Percentiles rank a stretch among this genome's conserved stretches.
Conservation (phyloP, 2,797 vertebrate species). For the Delichon dasypus region DNA sequence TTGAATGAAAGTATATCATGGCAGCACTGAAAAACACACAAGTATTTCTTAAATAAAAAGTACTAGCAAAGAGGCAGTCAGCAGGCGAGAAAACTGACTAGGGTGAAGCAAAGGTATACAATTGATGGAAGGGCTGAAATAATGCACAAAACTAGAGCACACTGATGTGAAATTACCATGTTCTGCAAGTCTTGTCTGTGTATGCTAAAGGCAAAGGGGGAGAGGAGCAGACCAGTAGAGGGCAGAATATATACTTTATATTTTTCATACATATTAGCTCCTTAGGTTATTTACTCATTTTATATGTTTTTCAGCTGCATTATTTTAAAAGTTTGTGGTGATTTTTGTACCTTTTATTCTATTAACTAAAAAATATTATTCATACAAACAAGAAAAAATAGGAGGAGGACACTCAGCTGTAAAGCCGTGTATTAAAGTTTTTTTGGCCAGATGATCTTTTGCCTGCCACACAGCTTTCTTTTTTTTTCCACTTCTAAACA, state of each 20-base stretch:
- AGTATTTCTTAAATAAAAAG: neutral
- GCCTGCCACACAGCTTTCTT: neutral
- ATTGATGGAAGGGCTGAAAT: neutral
- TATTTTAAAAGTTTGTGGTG: neutral
- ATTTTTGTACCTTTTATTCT: neutral
- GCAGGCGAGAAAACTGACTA: neutral
- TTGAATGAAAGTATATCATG: accelerated
- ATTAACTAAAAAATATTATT: neutral
- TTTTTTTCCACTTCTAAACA: neutral
- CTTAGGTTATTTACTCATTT: neutral
- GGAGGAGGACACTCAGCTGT: neutral
- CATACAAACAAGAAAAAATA: neutral
- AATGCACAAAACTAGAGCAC: neutral
- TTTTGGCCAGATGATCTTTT: neutral
- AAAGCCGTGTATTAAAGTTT: neutral
- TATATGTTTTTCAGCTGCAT: neutral
- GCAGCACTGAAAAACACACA: neutral
- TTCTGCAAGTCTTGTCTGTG: neutral
- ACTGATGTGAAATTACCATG: neutral
- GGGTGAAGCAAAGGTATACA: neutral
- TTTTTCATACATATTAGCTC: neutral
- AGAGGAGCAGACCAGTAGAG: neutral
- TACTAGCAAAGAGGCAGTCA: neutral
- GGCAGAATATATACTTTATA: neutral
- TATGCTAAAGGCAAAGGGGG: neutral